Conservation (phyloP, 2,888 invertebrate species). For the Drosophila formosana region DNA sequence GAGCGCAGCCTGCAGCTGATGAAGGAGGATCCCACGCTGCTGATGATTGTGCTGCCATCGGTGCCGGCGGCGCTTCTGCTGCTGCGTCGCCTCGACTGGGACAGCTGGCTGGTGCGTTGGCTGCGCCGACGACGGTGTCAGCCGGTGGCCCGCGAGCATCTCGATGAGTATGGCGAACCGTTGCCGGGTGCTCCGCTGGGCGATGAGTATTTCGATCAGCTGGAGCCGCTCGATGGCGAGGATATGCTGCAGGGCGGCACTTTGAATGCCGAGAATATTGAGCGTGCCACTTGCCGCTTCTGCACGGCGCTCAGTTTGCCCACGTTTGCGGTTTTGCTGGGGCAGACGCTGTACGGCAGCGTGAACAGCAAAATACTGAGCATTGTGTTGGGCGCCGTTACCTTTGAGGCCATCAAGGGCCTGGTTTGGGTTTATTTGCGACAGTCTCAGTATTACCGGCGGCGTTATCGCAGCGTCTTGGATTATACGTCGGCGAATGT, state of each 20-base stretch:
- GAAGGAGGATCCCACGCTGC: conserved; percentile 49
- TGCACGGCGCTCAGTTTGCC: conserved; percentile 59
- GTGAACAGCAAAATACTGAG: conserved; percentile 29
- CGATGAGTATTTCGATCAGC: conserved; percentile 57
- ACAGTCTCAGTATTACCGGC: conserved; percentile 45
- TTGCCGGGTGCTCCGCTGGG: conserved; percentile 63
- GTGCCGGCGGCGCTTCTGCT: conserved; percentile 52
- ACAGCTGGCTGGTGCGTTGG: conserved; percentile 45
- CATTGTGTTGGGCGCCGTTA: conserved; percentile 59
- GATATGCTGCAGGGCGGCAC: conserved; percentile 30
- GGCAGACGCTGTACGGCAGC: conserved; percentile 39
- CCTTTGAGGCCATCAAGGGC: conserved; percentile 58
- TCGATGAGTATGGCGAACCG: conserved; percentile 27
- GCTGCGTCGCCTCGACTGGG: conserved; percentile 55
- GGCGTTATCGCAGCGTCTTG: conserved; percentile 42
- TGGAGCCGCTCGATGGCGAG: conserved; percentile 27
- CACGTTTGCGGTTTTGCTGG: conserved; percentile 51
- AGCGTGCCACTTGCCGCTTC: conserved; percentile 44
- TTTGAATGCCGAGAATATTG: conserved; percentile 30
- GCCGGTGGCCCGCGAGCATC: conserved; percentile 24
- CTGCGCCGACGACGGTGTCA: conserved; percentile 41
- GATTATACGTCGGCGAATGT: conserved; percentile 37
- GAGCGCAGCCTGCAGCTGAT: conserved; percentile 43
- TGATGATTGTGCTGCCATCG: conserved; percentile 59
- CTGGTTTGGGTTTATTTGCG: conserved; percentile 51